phyloP scores from a whole-genome alignment of 2,797 vertebrate genomes.

The Microhierax caerulescens region DNA sequence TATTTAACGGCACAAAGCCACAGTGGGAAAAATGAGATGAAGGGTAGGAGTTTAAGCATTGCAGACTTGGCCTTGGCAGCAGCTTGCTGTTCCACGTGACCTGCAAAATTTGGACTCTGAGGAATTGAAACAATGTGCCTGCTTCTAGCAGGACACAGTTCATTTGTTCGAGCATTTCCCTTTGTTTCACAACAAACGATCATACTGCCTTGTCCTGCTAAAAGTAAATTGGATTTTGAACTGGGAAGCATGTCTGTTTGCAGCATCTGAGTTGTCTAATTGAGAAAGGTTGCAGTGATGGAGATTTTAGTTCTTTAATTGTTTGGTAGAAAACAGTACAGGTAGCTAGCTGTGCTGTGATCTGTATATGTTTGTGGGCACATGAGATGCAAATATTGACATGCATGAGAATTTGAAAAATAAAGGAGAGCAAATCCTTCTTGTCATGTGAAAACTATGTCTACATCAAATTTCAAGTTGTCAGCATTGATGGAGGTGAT shows the following conservation, averaged over 20 bases:
- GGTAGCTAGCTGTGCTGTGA: neutral
- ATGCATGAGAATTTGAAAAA: neutral
- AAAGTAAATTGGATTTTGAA: slow-evolving; percentile 35
- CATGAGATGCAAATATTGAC: slow-evolving; percentile 23
- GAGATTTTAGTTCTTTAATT: neutral
- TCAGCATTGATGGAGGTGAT: slow-evolving; percentile 21
- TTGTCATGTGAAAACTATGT: slow-evolving; percentile 19
- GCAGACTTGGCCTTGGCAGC: neutral
- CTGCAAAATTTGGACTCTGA: neutral
- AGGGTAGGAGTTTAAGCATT: neutral
- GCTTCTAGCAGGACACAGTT: slow-evolving; percentile 18
- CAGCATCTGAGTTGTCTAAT: neutral
- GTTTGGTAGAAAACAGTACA: neutral
- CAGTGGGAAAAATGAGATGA: neutral
- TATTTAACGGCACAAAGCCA: neutral
- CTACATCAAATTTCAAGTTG: slow-evolving; percentile 29
- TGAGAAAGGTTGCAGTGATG: neutral
- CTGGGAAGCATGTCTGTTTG: neutral
- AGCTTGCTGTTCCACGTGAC: neutral
- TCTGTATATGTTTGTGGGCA: neutral
- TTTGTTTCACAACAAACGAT: slow-evolving; percentile 24
- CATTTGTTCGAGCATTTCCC: slow-evolving; percentile 1
- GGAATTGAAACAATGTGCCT: slow-evolving; percentile 9
- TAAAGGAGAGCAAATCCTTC: neutral
- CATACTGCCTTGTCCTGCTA: neutral